Evolutionary conservation across 1,140 invertebrate species (phyloP).

Genomic region (Asobara japonica): DNA sequence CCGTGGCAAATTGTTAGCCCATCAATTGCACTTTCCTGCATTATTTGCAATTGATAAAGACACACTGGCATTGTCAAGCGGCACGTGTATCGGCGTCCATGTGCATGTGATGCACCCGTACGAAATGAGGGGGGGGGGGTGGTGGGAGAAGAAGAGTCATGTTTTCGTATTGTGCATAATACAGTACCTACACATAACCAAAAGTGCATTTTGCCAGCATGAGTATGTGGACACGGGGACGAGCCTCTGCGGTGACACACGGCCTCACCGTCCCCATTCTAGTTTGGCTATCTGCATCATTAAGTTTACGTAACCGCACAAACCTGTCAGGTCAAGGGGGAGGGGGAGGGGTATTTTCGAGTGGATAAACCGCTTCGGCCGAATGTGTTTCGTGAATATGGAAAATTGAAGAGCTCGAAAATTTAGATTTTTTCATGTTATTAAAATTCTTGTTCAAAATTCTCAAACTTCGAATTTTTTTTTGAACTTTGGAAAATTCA

Average conservation of each 20-base stretch:
- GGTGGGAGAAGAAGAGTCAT: conserved; percentile 17
- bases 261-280: conserved; percentile 53
- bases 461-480: too few relatives aligned
- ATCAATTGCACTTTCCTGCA: too few relatives aligned
- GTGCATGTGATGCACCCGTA: conserved; percentile 5
- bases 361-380: conserved; percentile 28
- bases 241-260: conserved; percentile 49
- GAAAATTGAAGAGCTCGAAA: too few relatives aligned
- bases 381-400: neutral
- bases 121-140: neutral
- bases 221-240: conserved; percentile 34
- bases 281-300: conserved; percentile 61
- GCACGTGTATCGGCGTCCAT: neutral
- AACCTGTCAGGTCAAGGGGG: conserved; percentile 56
- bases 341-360: too few relatives aligned
- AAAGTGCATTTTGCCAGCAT: conserved; percentile 52
- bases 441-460: too few relatives aligned
- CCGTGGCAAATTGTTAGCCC: too few relatives aligned
- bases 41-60: conserved; percentile 17
- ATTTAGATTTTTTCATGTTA: too few relatives aligned
- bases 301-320: conserved; percentile 64
- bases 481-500: too few relatives aligned
- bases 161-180: conserved; percentile 31
- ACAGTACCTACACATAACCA: conserved; percentile 23
- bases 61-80: neutral